Evolutionary conservation across 2,888 invertebrate genomes (phyloP).

Genomic region (Erynnis tages): DNA sequence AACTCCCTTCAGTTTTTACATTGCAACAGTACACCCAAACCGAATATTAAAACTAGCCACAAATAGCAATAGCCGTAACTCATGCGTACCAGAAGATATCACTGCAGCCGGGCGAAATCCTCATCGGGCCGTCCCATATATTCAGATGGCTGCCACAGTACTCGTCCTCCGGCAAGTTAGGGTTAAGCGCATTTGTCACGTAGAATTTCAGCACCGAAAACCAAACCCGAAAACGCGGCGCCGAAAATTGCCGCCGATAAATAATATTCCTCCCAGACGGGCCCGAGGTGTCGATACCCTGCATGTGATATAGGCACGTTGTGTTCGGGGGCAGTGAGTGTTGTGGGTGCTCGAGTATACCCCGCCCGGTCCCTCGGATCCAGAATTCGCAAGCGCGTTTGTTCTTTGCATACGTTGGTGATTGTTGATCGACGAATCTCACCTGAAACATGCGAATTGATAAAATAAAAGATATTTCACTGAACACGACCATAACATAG

Average conservation of each 20-base stretch:
- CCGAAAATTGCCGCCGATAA: conserved; percentile 81
- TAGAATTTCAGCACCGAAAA: conserved; percentile 93
- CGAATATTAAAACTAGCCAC: too few relatives aligned
- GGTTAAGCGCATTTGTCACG: conserved; percentile 84
- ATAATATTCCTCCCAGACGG: conserved; percentile 80
- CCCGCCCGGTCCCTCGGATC: conserved; percentile 89
- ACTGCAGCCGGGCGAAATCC: conserved; percentile 88
- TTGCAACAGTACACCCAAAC: too few relatives aligned
- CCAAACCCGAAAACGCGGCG: conserved; percentile 91
- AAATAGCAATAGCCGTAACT: conserved; percentile 17
- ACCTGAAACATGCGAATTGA: conserved; percentile 87
- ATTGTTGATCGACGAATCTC: conserved; percentile 91
- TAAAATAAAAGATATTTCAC: too few relatives aligned
- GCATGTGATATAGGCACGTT: conserved; percentile 92
- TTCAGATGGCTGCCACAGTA: conserved; percentile 92
- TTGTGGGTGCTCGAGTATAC: conserved; percentile 90
- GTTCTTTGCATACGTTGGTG: conserved; percentile 91
- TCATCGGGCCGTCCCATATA: conserved; percentile 92
- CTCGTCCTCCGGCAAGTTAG: conserved; percentile 85
- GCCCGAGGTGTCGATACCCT: conserved; percentile 83
- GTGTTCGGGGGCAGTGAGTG: conserved; percentile 94
- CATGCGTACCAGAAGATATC: conserved; percentile 88
- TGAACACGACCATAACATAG: too few relatives aligned
- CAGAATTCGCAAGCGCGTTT: conserved; percentile 93
- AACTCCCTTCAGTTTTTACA: too few relatives aligned